These are phyloP conservation scores for Drosophila kokeensis DNA, from an alignment of 2,888 invertebrate species.

Conservation along the genomic window DNA sequence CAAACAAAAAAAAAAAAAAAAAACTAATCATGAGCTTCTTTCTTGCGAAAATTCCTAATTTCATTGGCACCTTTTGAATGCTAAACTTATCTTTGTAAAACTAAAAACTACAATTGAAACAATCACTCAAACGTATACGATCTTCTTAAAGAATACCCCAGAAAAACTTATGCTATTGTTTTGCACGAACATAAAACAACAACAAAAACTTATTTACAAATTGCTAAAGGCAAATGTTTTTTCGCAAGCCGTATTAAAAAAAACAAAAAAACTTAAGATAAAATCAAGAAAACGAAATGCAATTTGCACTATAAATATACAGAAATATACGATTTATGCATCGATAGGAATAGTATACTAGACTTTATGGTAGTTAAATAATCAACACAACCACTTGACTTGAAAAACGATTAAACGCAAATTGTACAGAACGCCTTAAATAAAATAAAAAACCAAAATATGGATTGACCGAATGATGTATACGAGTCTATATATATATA, in stretches of 20 bases:
- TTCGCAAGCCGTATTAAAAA: constrained; percentile 45
- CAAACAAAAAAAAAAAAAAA: not conserved
- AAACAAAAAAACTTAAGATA: constrained; percentile 28
- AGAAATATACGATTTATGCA: constrained; percentile 74
- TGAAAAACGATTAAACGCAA: constrained; percentile 75
- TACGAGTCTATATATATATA: constrained; percentile 71
- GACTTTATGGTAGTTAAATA: constrained; percentile 76
- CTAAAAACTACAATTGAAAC: constrained; percentile 66
- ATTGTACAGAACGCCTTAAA: constrained; percentile 82
- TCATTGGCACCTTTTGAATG: constrained; percentile 30
- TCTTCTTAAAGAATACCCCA: constrained; percentile 75
- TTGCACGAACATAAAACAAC: constrained; percentile 57
- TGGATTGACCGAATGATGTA: constrained; percentile 73
- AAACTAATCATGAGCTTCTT: constrained; percentile 59
- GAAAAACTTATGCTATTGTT: constrained; percentile 64
- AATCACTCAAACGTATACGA: constrained; percentile 83
- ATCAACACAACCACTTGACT: constrained; percentile 72
- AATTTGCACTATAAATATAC: constrained; percentile 72
- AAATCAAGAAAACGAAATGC: constrained; percentile 52
- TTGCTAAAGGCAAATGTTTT: constrained; percentile 56
- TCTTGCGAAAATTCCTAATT: constrained; percentile 44
- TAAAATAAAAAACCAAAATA: constrained; percentile 49
- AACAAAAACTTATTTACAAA: constrained; percentile 73
- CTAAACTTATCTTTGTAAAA: constrained; percentile 42
- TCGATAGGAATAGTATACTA: constrained; percentile 72